Conservation (phyloP, 2,113 vertebrate genomes). For the Pycnonotus jocosus region DNA sequence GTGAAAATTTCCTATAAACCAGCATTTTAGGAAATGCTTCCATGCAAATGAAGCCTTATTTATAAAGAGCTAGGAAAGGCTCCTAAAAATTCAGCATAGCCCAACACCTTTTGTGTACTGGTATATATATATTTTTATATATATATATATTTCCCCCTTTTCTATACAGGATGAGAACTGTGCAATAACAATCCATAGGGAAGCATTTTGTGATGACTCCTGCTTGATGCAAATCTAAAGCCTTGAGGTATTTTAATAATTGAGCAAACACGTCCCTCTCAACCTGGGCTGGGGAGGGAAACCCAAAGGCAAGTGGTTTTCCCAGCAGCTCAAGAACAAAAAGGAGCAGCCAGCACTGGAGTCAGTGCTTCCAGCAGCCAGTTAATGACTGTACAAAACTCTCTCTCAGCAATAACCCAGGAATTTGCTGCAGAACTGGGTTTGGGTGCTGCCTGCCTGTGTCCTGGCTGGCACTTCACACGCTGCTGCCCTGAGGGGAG, state of each 20-base stretch:
- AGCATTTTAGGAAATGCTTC: background rate
- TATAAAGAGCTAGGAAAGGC: background rate
- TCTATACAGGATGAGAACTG: background rate
- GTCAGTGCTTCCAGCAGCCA: background rate
- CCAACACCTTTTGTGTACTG: background rate
- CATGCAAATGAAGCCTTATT: background rate
- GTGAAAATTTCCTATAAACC: background rate
- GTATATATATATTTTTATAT: too few species aligned
- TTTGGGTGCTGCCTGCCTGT: background rate
- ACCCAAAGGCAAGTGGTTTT: background rate
- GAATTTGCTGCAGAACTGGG: background rate
- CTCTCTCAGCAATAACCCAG: background rate
- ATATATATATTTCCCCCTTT: background rate
- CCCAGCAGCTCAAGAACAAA: background rate
- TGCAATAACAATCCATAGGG: background rate
- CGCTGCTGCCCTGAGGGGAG: background rate
- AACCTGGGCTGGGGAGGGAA: background rate
- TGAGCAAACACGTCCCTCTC: background rate
- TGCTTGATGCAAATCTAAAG: background rate
- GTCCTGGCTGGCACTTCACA: background rate
- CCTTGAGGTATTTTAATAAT: conserved; percentile 3
- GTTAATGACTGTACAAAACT: background rate
- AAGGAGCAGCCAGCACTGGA: background rate
- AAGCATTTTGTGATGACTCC: background rate
- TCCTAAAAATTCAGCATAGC: background rate